Base-by-base conservation (phyloP, 1,140 invertebrate genomes). In the Hypothenemus hampei region DNA sequence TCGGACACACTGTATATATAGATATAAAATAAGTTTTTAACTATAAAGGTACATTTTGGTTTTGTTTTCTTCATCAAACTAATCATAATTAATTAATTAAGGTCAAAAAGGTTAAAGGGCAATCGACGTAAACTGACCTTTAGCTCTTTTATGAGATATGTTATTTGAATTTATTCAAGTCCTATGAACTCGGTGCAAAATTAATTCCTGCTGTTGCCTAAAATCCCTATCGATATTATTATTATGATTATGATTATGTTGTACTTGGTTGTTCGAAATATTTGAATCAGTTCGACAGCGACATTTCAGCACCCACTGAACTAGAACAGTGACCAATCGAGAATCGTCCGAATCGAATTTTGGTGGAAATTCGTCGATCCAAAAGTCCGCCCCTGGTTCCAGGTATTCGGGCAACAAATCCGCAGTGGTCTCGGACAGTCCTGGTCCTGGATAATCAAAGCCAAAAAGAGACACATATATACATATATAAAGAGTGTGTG, bases 231-330 rank as follows among this genome's bases (percentile, higher is more conserved):
- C 1, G 8, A 31, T 31, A 31, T 1, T 8, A 11, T 3, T 31
- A 1, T 31, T 31, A 13, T 11, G 13, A 13, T 31, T 8, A 11
- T 3, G 10, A 1, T 31, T 31, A 13, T n/a, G 22, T 21, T 15
- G 21, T 51, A 5, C 11, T 54, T 10, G 37, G 13, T 8, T 11
- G 15, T 24, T 35, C n/a, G 48, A 52, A 2, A 61, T 60, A 0
- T 58, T 61, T 3, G 51, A 29, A 26, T 53, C 56, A 7, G 51
- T 29, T 7, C 41, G 46, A 49, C 69, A 70, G 20, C 60, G 57
- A 53, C 69, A 70, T 44, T 69, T 70, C 35, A 70, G 51, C 16
- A 70, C 63, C 69, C 69, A 70, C 56, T 70, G 67, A 4, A 70
- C 62, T 2, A 64, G 59, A 3, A 65, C 61, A 18, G 64, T 67